These are phyloP conservation scores for Labeo catla DNA, from an alignment of 2,113 vertebrate genomes.

Conservation along the genomic window DNA sequence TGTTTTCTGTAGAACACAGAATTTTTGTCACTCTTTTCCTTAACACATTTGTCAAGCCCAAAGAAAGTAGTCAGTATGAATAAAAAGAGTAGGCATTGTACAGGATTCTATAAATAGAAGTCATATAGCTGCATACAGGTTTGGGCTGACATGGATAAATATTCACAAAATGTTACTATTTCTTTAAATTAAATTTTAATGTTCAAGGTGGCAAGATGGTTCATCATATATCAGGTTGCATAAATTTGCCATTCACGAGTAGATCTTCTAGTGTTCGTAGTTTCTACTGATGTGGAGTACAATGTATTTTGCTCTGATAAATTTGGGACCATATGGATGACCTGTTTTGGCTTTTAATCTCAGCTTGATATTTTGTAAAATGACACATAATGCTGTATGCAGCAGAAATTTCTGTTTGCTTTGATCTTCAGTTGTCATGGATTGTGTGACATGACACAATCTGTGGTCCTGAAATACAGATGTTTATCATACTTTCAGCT, in stretches of 20 bases:
- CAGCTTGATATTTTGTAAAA: slow-evolving; percentile 1
- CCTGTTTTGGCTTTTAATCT: slow-evolving; percentile 17
- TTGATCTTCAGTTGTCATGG: slow-evolving; percentile 4
- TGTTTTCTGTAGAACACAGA: neutral
- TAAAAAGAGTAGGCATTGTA: no score
- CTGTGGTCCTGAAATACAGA: slow-evolving; percentile 28
- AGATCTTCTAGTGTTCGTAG: neutral
- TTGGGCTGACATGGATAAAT: neutral
- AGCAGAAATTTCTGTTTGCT: slow-evolving; percentile 1
- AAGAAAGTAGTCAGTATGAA: neutral
- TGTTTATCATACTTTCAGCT: slow-evolving; percentile 26
- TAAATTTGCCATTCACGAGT: neutral
- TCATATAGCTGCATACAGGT: neutral
- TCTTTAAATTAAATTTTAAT: neutral
- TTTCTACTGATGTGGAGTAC: slow-evolving; percentile 13
- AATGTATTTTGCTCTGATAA: neutral
- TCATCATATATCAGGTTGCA: neutral
- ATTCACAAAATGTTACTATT: neutral
- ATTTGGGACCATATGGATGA: slow-evolving; percentile 21
- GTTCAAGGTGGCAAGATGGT: neutral
- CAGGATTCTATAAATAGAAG: neutral
- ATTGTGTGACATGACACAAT: neutral
- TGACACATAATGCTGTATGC: slow-evolving; percentile 12
- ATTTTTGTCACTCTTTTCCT: neutral
- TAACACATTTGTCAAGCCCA: neutral